Evolutionary conservation across 2,797 vertebrate species (phyloP), one percentile per base, ranked within the genome.

Genomic region (Botia kubotai): DNA sequence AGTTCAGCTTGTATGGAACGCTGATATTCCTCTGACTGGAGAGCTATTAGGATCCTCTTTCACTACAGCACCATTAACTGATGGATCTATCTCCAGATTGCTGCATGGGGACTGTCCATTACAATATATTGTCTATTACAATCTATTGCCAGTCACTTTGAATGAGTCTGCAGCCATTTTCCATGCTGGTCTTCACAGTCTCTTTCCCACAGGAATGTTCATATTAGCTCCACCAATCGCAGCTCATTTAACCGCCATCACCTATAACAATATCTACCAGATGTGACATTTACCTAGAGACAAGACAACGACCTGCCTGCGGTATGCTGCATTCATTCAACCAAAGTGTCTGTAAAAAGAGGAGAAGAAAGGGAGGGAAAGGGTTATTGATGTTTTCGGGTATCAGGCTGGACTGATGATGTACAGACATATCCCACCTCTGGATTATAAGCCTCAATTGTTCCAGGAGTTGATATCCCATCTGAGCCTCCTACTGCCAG

Each of bases 401-500:
- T 7, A 4, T 39, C 4, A 39, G 39, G 6, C 75, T 80, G 57
- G 46, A 65, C 46, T 60, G 0, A 21, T 50, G 33, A 52, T 36
- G 67, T n/a, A 50, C 10, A 23, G 14, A 29, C 57, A 36, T n/a
- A 26, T 67, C 46, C 16, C 85, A 93, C 91, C 90, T 91, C 90
- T 91, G 94, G 5, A 81, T 68, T 87, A 81, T 93, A 94, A 4
- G 80, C 84, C 21, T 93, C 92, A 12, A 93, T 82, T 0, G 91
- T 91, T 88, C 88, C n/a, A n/a, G 94, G 88, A 10, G 86, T 82
- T 23, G 88, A 87, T 46, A 87, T 29, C 3, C 90, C 92, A 21
- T 94, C 92, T 17, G 90, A 33, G 91, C 92, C 50, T n/a, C 93
- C 91, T 0, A 90, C 83, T 13, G 92, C 91, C 81, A 94, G 71